Conservation (phyloP, 2,888 invertebrate genomes). For the Lamproptera curius region DNA sequence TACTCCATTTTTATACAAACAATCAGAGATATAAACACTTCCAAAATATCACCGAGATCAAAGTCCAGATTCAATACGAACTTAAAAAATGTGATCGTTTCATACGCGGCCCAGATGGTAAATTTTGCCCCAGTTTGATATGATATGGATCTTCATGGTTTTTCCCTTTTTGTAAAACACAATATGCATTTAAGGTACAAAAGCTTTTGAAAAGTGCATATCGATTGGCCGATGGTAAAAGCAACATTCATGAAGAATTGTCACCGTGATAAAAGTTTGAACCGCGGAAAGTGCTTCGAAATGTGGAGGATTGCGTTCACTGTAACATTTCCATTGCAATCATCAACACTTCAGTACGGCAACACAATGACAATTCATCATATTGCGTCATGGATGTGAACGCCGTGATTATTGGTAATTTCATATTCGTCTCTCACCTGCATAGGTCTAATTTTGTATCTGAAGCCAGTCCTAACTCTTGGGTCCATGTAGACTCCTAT, state of each 20-base stretch:
- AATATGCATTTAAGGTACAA: slow-evolving; percentile 56
- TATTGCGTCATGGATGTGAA: slow-evolving; percentile 41
- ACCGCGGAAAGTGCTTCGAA: slow-evolving; percentile 33
- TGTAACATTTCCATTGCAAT: slow-evolving; percentile 44
- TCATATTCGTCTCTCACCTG: slow-evolving; percentile 64
- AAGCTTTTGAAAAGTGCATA: slow-evolving; percentile 49
- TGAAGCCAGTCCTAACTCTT: slow-evolving; percentile 84
- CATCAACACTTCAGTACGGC: slow-evolving; percentile 55
- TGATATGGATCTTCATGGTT: slow-evolving; percentile 73
- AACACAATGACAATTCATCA: slow-evolving; percentile 49
- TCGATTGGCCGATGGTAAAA: slow-evolving; percentile 50
- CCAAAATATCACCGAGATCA: slow-evolving; percentile 44
- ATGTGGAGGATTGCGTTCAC: slow-evolving; percentile 61
- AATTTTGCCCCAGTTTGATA: slow-evolving; percentile 56
- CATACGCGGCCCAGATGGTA: slow-evolving; percentile 56
- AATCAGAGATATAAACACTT: slow-evolving; percentile 35
- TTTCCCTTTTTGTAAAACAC: slow-evolving; percentile 45
- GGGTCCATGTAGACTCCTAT: slow-evolving; percentile 86
- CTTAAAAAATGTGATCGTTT: slow-evolving; percentile 39
- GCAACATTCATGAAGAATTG: slow-evolving; percentile 54
- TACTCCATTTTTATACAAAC: not conserved
- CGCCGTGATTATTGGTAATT: slow-evolving; percentile 29
- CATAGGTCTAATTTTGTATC: slow-evolving; percentile 84
- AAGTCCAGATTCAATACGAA: slow-evolving; percentile 35
- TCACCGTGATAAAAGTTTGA: slow-evolving; percentile 24